Percentiles rank a stretch among this genome's conserved stretches.
These are phyloP conservation scores for Erpornis zantholeuca DNA, from an alignment of 2,113 vertebrate genomes.

Conservation along the genomic window DNA sequence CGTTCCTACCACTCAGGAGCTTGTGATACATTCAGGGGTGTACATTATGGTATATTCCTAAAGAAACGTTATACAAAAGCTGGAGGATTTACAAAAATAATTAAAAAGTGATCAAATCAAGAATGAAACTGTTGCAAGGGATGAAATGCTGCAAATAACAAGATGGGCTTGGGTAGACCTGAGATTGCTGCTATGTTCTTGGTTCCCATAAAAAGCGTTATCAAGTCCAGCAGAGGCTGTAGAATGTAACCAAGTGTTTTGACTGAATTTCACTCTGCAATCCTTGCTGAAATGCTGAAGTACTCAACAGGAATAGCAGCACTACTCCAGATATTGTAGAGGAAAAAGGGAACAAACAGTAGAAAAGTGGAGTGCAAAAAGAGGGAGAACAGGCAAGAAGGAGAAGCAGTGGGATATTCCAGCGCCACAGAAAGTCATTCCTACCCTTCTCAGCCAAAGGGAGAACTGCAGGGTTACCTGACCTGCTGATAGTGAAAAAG, in stretches of 20 bases:
- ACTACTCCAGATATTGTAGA: neutral
- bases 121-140: neutral
- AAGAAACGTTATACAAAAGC: neutral
- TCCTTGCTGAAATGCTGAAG: neutral
- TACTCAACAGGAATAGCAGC: neutral
- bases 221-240: neutral
- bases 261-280: neutral
- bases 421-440: neutral
- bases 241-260: neutral
- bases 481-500: neutral
- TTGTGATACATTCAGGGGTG: neutral
- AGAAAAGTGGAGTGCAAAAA: neutral
- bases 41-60: neutral
- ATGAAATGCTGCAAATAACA: neutral
- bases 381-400: neutral
- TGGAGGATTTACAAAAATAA: neutral
- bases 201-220: neutral
- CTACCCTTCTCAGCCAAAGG: neutral
- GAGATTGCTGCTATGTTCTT: neutral
- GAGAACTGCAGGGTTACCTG: neutral
- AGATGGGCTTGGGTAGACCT: neutral
- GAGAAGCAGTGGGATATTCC: neutral
- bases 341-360: neutral
- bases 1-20: neutral
- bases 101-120: neutral